Base-by-base conservation (phyloP, 23 tunicate genomes). In the Diplosoma virens region DNA sequence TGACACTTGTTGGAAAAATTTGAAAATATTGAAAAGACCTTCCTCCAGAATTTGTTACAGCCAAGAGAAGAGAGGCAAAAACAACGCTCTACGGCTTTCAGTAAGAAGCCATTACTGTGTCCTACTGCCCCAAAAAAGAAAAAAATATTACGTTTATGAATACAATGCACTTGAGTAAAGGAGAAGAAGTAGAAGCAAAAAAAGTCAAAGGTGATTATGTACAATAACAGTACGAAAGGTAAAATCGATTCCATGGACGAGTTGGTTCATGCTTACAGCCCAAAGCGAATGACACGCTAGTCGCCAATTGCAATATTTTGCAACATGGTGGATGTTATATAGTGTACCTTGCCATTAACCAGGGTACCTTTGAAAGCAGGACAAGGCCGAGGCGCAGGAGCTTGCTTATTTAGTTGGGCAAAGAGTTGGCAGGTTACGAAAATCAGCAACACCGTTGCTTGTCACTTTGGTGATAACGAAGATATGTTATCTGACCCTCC, bases 1-100 rank as follows among this genome's bases (percentile, higher is more conserved):
- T 58, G 24, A 58, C 65, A 58, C 24, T 58, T 58, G 65, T 58
- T 58, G 26, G 65, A 58, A 58, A 17, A 58, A 58, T 58, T n/a
- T 22, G 21, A 23, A 58, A 58, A 58, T 9, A 58, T 58, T 9
- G 24, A 6, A 58, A 58, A n/a, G 21, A n/a, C 24, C 21, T 58
- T n/a, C 65, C 65, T n/a, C n/a, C n/a, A n/a, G n/a, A n/a, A n/a
- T n/a, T n/a, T n/a, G n/a, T n/a, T n/a, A n/a, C n/a, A n/a, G n/a
- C n/a, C n/a, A n/a, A 46, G 16, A 16, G 52, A 46, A 46, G 52
- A 46, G 52, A 46, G 16, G 16, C 52, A 46, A 46, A 46, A 46
- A 46, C 52, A 46, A 46, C 11, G 11, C 52, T 46, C 16, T 46
- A n/a, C n/a, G n/a, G n/a, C n/a, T n/a, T n/a, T n/a, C n/a, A n/a